Evolutionary conservation across 2,888 invertebrate species (phyloP), one percentile per base, ranked within the genome.

Genomic region (Horisme vitalbata): DNA sequence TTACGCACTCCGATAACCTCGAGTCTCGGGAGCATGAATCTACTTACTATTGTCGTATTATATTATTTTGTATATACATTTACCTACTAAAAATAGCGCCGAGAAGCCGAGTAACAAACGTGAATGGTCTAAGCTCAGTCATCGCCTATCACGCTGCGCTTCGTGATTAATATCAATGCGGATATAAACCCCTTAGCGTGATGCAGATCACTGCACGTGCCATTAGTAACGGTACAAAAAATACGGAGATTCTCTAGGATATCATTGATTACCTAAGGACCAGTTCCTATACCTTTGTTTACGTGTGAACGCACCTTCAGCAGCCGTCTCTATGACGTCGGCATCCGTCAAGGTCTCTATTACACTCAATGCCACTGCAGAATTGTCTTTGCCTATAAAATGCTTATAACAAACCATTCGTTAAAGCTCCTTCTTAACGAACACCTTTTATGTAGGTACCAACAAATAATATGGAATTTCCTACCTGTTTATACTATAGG

Each of bases 191-290:
- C 35, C 45, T 53, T 28, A 20, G 38, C 46, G 46, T 32, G 46
- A 61, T 63, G 58, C 65, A 60, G 52, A 57, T 33, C 43, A 32
- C 45, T 64, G 69, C 70, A 65, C 64, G 54, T 61, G 50, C 49
- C 51, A 28, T 45, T 34, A 21, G n/a, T n/a, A 24, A 20, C 20
- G 11, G 8, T 32, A 56, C 24, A 65, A 69, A 70, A 78, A 78
- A 75, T 71, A 70, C 72, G 71, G 74, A 72, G 69, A 63, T 70
- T 67, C 74, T 73, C 75, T 78, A 83, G 81, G 81, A 83, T 80
- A 58, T 76, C 54, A 59, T 43, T 65, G 71, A 71, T 70, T 55
- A 66, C 63, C 63, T 65, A 59, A 63, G 65, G 45, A 52, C 60
- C 55, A 47, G 56, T 55, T 61, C 46, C 59, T 60, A 57, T 61